Percentiles rank a stretch among this genome's conserved stretches.
phyloP scores from a whole-genome alignment of 2,888 invertebrate species.

The Girardia tigrina region DNA sequence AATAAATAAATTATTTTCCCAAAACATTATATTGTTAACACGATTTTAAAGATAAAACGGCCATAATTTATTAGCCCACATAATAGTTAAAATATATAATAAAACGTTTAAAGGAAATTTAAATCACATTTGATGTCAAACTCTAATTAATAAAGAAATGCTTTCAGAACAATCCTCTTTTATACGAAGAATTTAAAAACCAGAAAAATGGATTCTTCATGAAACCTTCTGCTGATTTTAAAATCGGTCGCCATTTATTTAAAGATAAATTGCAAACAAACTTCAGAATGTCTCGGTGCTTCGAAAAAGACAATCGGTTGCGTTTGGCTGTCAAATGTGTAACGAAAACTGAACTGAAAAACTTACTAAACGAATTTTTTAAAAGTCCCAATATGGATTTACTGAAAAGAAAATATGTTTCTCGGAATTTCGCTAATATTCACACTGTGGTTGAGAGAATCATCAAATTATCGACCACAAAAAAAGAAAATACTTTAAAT shows the following conservation, averaged over 20 bases:
- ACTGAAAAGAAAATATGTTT: slow-evolving; percentile 13
- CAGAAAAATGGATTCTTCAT: slow-evolving; percentile 14
- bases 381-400: slow-evolving; percentile 1
- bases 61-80: too few relatives aligned
- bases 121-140: too few relatives aligned
- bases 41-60: too few relatives aligned
- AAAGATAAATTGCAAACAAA: not conserved
- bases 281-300: slow-evolving; percentile 7
- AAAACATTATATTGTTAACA: too few relatives aligned
- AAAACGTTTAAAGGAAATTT: too few relatives aligned
- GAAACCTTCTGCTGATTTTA: not conserved
- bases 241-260: not conserved
- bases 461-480: not conserved
- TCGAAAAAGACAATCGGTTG: not conserved
- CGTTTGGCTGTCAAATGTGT: not conserved
- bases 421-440: not conserved
- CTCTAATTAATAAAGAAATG: too few relatives aligned
- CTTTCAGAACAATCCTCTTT: slow-evolving; percentile 3
- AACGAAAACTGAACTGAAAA: not conserved
- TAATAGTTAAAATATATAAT: too few relatives aligned
- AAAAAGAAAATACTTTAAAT: not conserved
- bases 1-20: too few relatives aligned
- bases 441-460: not conserved
- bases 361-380: not conserved
- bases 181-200: not conserved